phyloP scores from a whole-genome alignment of 2,113 vertebrate genomes.

The Raphicerus campestris region DNA sequence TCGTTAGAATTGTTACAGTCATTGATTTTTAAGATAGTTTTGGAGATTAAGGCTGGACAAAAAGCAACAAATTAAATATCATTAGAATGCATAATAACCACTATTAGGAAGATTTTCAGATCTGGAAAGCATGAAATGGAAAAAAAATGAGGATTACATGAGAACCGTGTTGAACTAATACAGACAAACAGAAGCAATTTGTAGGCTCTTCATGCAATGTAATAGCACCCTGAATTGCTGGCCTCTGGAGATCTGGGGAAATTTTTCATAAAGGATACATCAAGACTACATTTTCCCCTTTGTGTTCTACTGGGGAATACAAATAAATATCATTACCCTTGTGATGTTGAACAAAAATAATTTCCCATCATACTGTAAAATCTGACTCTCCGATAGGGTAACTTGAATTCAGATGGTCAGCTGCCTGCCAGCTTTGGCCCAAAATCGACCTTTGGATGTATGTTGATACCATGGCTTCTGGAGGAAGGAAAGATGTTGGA shows the following conservation, averaged over 20 bases:
- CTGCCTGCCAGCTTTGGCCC: background rate
- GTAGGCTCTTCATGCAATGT: background rate
- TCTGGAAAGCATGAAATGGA: background rate
- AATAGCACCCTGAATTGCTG: background rate
- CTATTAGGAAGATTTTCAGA: background rate
- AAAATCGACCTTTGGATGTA: background rate
- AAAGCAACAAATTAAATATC: constrained; percentile 6
- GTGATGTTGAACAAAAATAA: constrained; percentile 1
- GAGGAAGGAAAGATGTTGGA: background rate
- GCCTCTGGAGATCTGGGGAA: background rate
- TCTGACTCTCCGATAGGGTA: background rate
- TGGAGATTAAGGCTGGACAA: background rate
- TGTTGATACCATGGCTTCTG: background rate
- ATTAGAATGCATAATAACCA: background rate
- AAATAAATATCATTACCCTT: background rate
- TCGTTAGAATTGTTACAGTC: constrained; percentile 7
- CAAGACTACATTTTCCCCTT: background rate
- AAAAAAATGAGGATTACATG: background rate
- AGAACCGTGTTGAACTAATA: background rate
- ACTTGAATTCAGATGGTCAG: background rate
- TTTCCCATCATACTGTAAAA: background rate
- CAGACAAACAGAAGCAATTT: background rate
- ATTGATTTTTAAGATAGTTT: constrained; percentile 3
- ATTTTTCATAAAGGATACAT: background rate
- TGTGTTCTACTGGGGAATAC: background rate